Base-by-base conservation (phyloP, 2,888 invertebrate genomes). In the Agriopis marginaria region DNA sequence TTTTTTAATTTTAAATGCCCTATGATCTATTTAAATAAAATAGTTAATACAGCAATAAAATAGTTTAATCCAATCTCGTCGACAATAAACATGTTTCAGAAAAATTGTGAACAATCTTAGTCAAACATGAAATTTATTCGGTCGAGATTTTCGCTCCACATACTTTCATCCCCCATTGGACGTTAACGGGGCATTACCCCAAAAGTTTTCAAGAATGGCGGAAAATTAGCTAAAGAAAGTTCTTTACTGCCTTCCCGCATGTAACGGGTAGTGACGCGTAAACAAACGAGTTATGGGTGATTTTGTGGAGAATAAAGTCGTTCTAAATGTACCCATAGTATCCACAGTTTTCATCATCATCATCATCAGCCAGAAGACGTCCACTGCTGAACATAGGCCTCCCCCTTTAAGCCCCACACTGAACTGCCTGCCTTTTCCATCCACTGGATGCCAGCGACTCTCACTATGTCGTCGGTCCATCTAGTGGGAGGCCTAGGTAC, bases 131-230 rank as follows among this genome's bases (percentile, higher is more conserved):
- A 63, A 66, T 42, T 63, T 66, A 66, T 60, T 63, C 49, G 32
- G 40, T 32, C 49, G 54, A 58, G 59, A 62, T 69, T 73, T 63
- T 53, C 73, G 68, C 64, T 68, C 32, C 68, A 68, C 68, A 58
- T 68, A 54, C 66, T 54, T 73, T 66, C 60, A 67, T 51, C 64
- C 73, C 63, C 63, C 72, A 72, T 70, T 67, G 75, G 58, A 55
- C 68, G 54, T 73, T 69, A 70, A 75, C 75, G 73, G 70, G 68
- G 73, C 77, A 78, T 77, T 75, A 75, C 73, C 63, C 71, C 68
- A 51, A 72, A 76, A 73, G 67, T 78, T 76, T 66, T 71, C 63
- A 68, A 73, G 70, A 68, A 70, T 63, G 50, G 65, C 62, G 68
- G 68, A 55, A 75, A 77, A 77, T 78, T 77, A 75, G 70, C 63